Evolutionary conservation across 2,888 invertebrate species (phyloP).

Genomic region (Autographa gamma): DNA sequence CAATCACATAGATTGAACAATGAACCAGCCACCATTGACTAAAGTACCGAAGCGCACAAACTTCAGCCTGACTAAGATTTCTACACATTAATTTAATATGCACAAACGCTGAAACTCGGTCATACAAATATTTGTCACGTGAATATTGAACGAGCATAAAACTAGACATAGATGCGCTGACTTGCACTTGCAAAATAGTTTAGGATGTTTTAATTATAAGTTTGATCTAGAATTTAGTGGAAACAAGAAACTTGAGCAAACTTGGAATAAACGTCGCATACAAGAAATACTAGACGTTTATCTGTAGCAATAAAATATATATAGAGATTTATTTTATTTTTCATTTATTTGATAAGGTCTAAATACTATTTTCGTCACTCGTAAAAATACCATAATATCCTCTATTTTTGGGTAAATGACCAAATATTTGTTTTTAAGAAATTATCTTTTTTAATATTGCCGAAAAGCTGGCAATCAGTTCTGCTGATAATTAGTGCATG

Average conservation of each 20-base stretch:
- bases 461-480: too few species aligned
- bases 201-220: background rate
- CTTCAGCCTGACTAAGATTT: slow-evolving; percentile 3
- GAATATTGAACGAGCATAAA: slow-evolving; percentile 3
- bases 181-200: background rate
- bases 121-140: slow-evolving; percentile 1
- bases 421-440: too few species aligned
- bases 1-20: background rate
- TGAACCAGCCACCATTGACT: background rate
- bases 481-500: too few species aligned
- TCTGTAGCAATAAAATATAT: too few species aligned
- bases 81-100: background rate
- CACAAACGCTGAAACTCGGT: background rate
- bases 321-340: too few species aligned
- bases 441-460: too few species aligned
- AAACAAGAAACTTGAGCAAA: background rate
- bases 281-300: too few species aligned
- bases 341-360: too few species aligned
- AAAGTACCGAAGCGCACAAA: background rate
- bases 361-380: too few species aligned
- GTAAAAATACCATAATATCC: too few species aligned
- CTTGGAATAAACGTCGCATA: too few species aligned
- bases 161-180: background rate
- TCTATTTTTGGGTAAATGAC: too few species aligned
- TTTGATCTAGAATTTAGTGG: background rate